phyloP scores from a whole-genome alignment of 2,113 vertebrate genomes.

The Cochlearius cochlearius region DNA sequence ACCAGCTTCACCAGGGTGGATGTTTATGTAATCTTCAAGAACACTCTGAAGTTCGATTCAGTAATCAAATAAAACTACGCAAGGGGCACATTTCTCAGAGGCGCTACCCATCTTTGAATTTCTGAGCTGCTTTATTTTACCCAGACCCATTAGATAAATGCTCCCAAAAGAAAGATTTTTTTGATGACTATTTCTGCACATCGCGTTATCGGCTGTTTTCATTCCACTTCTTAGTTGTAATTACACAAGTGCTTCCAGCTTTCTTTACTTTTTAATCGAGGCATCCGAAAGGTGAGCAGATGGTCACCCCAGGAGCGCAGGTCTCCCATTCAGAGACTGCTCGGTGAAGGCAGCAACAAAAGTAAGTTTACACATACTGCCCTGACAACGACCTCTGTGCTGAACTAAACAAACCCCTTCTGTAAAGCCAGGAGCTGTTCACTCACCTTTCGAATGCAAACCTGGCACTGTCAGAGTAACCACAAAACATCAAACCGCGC shows the following conservation, averaged over 20 bases:
- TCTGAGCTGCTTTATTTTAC: constrained; percentile 28
- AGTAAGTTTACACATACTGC: not conserved
- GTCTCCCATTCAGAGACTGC: not conserved
- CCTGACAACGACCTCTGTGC: constrained; percentile 32
- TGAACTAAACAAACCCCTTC: not conserved
- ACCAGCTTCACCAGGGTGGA: constrained; percentile 1
- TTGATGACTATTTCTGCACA: not conserved
- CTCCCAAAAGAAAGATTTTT: not conserved
- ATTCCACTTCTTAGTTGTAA: not conserved
- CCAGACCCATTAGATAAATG: not conserved
- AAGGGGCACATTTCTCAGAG: constrained; percentile 10
- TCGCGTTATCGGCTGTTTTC: not conserved
- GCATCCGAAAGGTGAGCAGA: constrained; percentile 17
- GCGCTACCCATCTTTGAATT: not conserved
- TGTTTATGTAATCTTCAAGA: constrained; percentile 29
- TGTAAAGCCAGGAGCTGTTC: not conserved
- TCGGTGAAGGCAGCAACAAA: not conserved
- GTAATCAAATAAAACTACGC: constrained; percentile 28
- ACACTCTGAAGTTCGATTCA: constrained; percentile 38
- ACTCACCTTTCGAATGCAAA: not conserved
- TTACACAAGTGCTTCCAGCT: not conserved
- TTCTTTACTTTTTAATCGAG: not conserved
- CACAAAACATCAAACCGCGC: not conserved
- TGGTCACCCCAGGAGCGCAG: not conserved
- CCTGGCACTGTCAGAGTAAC: not conserved